Conservation (phyloP, 2,888 invertebrate species). For the Malachius bipustulatus region DNA sequence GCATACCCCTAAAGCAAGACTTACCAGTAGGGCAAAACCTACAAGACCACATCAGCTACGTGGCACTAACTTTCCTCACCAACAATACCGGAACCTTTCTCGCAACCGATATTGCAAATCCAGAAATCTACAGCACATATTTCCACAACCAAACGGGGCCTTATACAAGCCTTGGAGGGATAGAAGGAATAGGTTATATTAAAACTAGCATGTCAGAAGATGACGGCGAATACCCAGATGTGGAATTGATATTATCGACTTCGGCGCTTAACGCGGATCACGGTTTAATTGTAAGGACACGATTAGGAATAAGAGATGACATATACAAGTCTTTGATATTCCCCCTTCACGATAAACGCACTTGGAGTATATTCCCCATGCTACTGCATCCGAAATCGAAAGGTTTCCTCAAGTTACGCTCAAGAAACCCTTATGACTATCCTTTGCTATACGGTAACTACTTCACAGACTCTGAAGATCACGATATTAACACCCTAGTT, state of each 20-base stretch:
- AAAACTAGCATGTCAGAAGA: slow-evolving; percentile 44
- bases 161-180: slow-evolving; percentile 45
- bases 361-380: slow-evolving; percentile 43
- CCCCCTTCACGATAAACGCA: slow-evolving; percentile 37
- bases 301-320: slow-evolving; percentile 20
- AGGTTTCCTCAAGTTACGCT: slow-evolving; percentile 40
- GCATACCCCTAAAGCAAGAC: slow-evolving; percentile 49
- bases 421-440: slow-evolving; percentile 43
- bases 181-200: slow-evolving; percentile 51
- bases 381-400: slow-evolving; percentile 44
- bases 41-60: slow-evolving; percentile 54
- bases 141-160: slow-evolving; percentile 40
- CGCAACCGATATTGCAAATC: slow-evolving; percentile 16
- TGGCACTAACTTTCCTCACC: slow-evolving; percentile 45
- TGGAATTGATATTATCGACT: slow-evolving; percentile 49
- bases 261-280: slow-evolving; percentile 46
- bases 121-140: slow-evolving; percentile 34
- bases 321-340: slow-evolving; percentile 28
- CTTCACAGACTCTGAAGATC: slow-evolving; percentile 37
- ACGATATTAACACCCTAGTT: slow-evolving; percentile 39
- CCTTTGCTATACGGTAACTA: slow-evolving; percentile 52
- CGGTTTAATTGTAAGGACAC: slow-evolving; percentile 28
- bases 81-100: slow-evolving; percentile 27
- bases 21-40: slow-evolving; percentile 54
- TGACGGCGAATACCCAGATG: slow-evolving; percentile 46